These are phyloP conservation scores for Phragmatobia fuliginosa DNA, from an alignment of 2,888 invertebrate species.

Conservation along the genomic window DNA sequence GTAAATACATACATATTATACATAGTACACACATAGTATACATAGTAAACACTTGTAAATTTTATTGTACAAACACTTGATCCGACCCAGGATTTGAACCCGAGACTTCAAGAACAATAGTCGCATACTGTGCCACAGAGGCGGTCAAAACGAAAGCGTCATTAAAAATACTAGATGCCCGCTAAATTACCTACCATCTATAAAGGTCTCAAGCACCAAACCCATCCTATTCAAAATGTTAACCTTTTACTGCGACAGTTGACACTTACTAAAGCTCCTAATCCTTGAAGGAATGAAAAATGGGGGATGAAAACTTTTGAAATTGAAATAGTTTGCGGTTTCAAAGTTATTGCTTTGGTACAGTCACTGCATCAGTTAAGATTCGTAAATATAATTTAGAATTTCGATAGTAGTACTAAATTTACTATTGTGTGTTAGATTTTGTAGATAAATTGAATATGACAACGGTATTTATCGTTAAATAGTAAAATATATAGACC, in stretches of 20 bases:
- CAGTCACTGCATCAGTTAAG: constrained; percentile 37
- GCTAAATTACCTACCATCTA: background rate
- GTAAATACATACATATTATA: too few species aligned
- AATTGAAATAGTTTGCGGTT: constrained; percentile 71
- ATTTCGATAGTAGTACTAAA: background rate
- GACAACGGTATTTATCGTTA: background rate
- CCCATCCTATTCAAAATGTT: constrained; percentile 38
- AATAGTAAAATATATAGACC: too few species aligned
- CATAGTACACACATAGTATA: too few species aligned
- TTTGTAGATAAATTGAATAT: background rate
- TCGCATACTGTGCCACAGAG: too few species aligned
- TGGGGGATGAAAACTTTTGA: constrained; percentile 64
- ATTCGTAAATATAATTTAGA: background rate
- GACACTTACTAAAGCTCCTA: constrained; percentile 53
- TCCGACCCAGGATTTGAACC: too few species aligned
- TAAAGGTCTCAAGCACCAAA: constrained; percentile 18
- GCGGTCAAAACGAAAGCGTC: background rate
- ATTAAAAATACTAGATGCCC: background rate
- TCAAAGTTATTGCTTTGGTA: constrained; percentile 50
- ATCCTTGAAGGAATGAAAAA: constrained; percentile 69
- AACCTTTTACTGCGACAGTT: constrained; percentile 53
- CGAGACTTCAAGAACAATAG: too few species aligned
- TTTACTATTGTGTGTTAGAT: background rate
- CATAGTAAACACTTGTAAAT: too few species aligned
- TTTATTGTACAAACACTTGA: too few species aligned